phyloP scores from a whole-genome alignment of 2,888 invertebrate species.

The Synergus itoensis region DNA sequence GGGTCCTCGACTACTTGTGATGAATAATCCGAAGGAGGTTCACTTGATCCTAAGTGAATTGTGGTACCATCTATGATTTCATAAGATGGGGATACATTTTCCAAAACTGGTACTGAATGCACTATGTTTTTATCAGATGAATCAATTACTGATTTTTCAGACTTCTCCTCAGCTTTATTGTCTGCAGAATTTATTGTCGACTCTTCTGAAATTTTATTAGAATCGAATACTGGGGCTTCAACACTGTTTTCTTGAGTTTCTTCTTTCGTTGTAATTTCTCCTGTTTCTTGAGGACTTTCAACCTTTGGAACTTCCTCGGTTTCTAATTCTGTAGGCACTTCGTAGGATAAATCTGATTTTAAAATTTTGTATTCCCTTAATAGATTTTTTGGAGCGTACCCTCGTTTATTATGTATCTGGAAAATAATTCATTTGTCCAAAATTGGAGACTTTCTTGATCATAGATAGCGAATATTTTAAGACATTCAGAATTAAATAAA shows the following conservation, averaged over 20 bases:
- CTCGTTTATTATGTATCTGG: constrained; percentile 83
- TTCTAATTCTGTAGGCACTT: constrained; percentile 77
- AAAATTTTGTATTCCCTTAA: constrained; percentile 82
- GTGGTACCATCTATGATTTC: constrained; percentile 86
- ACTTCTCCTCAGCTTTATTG: constrained; percentile 24
- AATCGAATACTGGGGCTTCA: neutral
- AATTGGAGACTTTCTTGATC: neutral
- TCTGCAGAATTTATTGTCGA: neutral
- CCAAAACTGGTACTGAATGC: constrained; percentile 42
- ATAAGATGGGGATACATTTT: constrained; percentile 57
- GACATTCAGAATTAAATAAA: constrained; percentile 19
- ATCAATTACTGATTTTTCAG: constrained; percentile 43
- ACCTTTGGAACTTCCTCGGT: neutral
- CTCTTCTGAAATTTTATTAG: constrained; percentile 16
- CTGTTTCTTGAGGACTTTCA: neutral
- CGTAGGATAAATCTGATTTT: constrained; percentile 73
- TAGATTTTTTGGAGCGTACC: constrained; percentile 82
- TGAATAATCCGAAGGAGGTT: constrained; percentile 53
- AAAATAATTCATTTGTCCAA: constrained; percentile 45
- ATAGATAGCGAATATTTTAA: constrained; percentile 34
- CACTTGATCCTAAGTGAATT: constrained; percentile 69
- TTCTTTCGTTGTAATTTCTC: neutral
- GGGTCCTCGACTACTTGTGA: constrained; percentile 42
- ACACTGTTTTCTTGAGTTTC: neutral
- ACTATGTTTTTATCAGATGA: constrained; percentile 41